These are phyloP conservation scores for Cinara cedri DNA, from an alignment of 2,888 invertebrate genomes.

Conservation along the genomic window DNA sequence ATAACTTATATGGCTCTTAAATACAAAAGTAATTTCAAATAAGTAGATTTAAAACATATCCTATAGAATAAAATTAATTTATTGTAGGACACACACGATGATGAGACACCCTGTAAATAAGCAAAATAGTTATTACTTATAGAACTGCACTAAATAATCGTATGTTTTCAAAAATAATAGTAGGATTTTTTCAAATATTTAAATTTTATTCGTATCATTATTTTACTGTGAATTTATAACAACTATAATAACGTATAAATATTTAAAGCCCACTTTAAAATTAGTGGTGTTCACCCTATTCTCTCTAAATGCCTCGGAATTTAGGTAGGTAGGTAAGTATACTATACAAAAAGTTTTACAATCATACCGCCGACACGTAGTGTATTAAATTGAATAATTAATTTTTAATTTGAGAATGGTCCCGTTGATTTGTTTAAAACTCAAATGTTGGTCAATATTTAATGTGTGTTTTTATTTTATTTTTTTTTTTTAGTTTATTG, in stretches of 20 bases:
- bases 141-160: neutral
- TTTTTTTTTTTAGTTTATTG: conserved; percentile 5
- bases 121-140: too few species aligned
- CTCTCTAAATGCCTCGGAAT: neutral
- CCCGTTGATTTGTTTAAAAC: conserved; percentile 44
- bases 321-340: neutral
- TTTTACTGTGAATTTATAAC: conserved; percentile 26
- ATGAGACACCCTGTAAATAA: too few species aligned
- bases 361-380: neutral
- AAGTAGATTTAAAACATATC: too few species aligned
- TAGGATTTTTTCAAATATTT: conserved; percentile 18
- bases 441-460: conserved; percentile 39
- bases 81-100: too few species aligned
- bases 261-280: conserved; percentile 23
- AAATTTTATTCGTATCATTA: neutral
- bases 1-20: too few species aligned
- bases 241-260: conserved; percentile 9
- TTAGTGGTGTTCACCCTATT: conserved; percentile 32
- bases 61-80: too few species aligned
- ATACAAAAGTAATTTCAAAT: too few species aligned
- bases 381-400: conserved; percentile 41
- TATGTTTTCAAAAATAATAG: neutral
- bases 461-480: neutral
- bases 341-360: conserved; percentile 17
- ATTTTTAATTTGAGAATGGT: conserved; percentile 50